phyloP scores from a whole-genome alignment of 1,140 invertebrate species.

The Drosophila subpulchrella region DNA sequence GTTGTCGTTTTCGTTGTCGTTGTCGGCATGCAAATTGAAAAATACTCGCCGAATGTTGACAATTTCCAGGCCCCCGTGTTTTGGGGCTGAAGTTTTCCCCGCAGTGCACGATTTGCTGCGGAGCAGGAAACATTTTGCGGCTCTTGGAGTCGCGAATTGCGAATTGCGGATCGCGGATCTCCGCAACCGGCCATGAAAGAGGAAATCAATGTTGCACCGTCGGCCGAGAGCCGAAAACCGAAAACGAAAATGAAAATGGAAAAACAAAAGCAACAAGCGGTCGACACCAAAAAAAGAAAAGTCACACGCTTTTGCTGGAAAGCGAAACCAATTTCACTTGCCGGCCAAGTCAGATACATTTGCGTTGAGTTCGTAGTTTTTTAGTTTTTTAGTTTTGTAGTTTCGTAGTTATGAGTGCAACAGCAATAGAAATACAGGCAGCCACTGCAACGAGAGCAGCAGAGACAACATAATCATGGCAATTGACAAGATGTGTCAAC shows the following conservation, averaged over 20 bases:
- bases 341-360: slow-evolving; percentile 47
- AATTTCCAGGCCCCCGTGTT: slow-evolving; percentile 17
- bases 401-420: slow-evolving; percentile 57
- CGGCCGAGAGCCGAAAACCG: slow-evolving; percentile 26
- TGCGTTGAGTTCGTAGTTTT: slow-evolving; percentile 19
- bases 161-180: neutral
- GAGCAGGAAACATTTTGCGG: slow-evolving; percentile 68
- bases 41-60: slow-evolving; percentile 44
- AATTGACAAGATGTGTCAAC: slow-evolving; percentile 76
- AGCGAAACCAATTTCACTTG: slow-evolving; percentile 74
- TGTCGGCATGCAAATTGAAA: slow-evolving; percentile 44
- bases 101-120: slow-evolving; percentile 56
- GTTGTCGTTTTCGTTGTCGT: slow-evolving; percentile 1
- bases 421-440: slow-evolving; percentile 7
- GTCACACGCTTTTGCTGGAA: slow-evolving; percentile 66
- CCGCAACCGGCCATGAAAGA: slow-evolving; percentile 73
- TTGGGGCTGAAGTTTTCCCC: neutral
- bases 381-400: neutral
- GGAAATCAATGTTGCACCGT: slow-evolving; percentile 72
- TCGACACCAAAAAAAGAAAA: slow-evolving; percentile 53
- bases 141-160: slow-evolving; percentile 12
- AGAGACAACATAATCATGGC: slow-evolving; percentile 71
- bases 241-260: slow-evolving; percentile 5
- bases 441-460: slow-evolving; percentile 19
- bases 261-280: neutral